Base-by-base conservation (phyloP, 2,113 vertebrate species). In the Melanerpes formicivorus region DNA sequence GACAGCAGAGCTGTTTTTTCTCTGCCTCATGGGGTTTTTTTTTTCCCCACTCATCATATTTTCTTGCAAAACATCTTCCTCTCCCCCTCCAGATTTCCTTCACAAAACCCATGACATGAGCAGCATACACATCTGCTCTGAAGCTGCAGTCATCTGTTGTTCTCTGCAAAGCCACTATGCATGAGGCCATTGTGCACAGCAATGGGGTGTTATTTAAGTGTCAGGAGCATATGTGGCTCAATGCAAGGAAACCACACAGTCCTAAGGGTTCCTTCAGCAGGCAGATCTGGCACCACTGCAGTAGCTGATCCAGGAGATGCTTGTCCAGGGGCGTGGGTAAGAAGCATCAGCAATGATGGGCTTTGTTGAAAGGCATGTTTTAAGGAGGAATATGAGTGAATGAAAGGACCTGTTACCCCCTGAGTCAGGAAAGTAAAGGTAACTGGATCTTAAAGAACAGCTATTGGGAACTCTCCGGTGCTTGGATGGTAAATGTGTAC, bases 131-230 rank as follows among this genome's bases (percentile, higher is more conserved):
- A 94, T 89, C 84, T 95, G 84, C 77, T 93, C 89, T 65, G 54
- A 69, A 81, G 62, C 62, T 46, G 80, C 83, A 80, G 80, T 90
- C 32, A 2, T 84, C 91, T 93, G 32, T 93, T 93, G 84, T 92
- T 88, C 77, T 52, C 70, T 90, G 73, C 14, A 59, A 86, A 37
- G 26, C 60, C 60, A 42, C 73, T 77, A 2, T 90, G 30, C 58
- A 32, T 81, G 18, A 48, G 62, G 30, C 62, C 80, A 71, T 84
- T 92, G 84, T 90, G 37, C 3, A 2, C 42, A 95, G 90, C 74
- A 84, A 56, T 30, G 26, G 72, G 75, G 22, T 21, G 22, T 73
- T 95, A 79, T 90, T 72, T 40, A 80, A 55, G 60, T 44, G 66
- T 78, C 46, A 54, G 55, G 46, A 90, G 66, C 0, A 0, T 30